Conservation (phyloP, 2,113 vertebrate species). For the Columbina picui region DNA sequence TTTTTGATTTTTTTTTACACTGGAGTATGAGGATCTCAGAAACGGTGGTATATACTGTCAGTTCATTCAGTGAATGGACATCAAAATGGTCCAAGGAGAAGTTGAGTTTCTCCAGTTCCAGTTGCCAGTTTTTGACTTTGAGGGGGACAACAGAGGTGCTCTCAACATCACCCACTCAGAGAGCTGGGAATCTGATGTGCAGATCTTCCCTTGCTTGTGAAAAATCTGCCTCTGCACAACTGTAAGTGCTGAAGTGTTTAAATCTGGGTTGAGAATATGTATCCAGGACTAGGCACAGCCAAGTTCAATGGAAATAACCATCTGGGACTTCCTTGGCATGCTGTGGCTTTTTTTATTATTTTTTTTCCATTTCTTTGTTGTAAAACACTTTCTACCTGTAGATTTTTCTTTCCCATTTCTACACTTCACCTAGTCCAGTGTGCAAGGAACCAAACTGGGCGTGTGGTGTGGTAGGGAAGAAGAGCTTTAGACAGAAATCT, state of each 20-base stretch:
- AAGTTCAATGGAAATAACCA: background rate
- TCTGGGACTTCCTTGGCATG: background rate
- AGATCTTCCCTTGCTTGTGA: background rate
- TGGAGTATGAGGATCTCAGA: background rate
- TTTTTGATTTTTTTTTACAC: background rate
- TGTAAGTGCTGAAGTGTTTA: background rate
- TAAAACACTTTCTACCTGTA: background rate
- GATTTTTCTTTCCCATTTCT: background rate
- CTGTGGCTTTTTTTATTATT: background rate
- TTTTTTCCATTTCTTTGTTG: fast-evolving
- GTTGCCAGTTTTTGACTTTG: background rate
- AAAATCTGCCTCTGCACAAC: background rate
- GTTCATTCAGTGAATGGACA: background rate
- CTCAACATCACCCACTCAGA: background rate
- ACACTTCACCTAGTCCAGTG: background rate
- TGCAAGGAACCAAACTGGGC: background rate
- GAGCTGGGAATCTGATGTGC: background rate
- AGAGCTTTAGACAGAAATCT: background rate
- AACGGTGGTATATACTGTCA: background rate
- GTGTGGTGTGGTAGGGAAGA: background rate
- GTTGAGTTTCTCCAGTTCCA: background rate
- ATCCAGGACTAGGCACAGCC: background rate
- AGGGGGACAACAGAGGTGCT: background rate
- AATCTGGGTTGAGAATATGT: background rate
- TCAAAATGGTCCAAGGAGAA: background rate